Conservation (phyloP, 2,113 vertebrate genomes). For the Panthera leo region DNA sequence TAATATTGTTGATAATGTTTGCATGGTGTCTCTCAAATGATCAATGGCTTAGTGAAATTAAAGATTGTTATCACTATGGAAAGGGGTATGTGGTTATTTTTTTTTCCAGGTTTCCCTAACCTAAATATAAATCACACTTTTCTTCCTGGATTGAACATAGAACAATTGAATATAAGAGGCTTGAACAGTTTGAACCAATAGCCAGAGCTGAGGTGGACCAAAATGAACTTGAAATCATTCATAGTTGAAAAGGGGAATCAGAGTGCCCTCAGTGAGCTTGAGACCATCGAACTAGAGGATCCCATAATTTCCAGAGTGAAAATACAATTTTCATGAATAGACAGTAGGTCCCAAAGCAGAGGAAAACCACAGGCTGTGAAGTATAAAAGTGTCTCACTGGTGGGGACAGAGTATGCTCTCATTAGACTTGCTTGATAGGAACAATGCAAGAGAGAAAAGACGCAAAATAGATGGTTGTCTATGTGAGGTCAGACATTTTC, state of each 20-base stretch:
- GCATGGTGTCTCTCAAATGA: background rate
- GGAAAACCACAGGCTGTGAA: constrained; percentile 7
- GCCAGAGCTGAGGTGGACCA: background rate
- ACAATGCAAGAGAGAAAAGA: background rate
- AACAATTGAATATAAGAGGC: background rate
- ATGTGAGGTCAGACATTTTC: background rate
- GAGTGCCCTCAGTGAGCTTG: background rate
- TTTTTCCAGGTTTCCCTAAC: background rate
- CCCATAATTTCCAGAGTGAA: background rate
- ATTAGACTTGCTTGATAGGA: constrained; percentile 36
- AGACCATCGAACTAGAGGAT: background rate
- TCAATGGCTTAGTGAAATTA: background rate
- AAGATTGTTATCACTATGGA: background rate
- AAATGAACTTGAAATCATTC: background rate
- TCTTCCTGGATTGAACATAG: background rate
- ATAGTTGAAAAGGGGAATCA: background rate
- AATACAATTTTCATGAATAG: background rate
- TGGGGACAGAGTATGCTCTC: constrained; percentile 15
- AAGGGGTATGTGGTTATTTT: background rate
- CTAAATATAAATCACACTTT: background rate
- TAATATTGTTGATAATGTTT: constrained; percentile 14
- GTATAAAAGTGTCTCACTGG: background rate
- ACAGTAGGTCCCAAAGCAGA: constrained; percentile 1
- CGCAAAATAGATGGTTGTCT: background rate
- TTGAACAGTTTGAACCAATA: background rate